Percentiles rank a stretch among this genome's conserved stretches.
These are phyloP conservation scores for Argyra leucocephala DNA, from an alignment of 2,888 invertebrate genomes.

Conservation along the genomic window DNA sequence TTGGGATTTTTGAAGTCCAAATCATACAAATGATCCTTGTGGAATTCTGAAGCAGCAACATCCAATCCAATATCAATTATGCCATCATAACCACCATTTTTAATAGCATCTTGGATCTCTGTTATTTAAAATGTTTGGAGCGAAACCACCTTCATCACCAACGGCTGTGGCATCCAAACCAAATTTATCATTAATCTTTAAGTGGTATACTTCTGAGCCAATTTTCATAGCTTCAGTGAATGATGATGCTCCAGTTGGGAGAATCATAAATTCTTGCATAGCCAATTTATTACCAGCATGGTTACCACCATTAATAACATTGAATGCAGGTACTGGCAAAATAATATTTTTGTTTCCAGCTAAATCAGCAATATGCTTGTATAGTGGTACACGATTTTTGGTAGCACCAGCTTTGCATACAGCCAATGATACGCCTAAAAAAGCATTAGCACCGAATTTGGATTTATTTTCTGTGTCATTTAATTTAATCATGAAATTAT, in stretches of 20 bases:
- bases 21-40: constrained; percentile 74
- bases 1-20: constrained; percentile 95
- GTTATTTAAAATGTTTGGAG: constrained; percentile 94
- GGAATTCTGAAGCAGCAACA: constrained; percentile 97
- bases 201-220: constrained; percentile 93
- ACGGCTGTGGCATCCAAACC: constrained; percentile 96
- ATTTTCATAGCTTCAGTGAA: constrained; percentile 98
- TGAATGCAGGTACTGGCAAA: constrained; percentile 94
- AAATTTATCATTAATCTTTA: constrained; percentile 88
- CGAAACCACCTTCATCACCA: constrained; percentile 99
- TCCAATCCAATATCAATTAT: constrained; percentile 98
- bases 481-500: constrained; percentile 42
- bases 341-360: constrained; percentile 84
- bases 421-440: constrained; percentile 93
- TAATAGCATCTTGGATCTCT: constrained; percentile 87
- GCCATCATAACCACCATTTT: constrained; percentile 92
- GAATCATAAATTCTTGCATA: constrained; percentile 96
- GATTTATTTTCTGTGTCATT: constrained; percentile 98
- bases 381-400: constrained; percentile 80
- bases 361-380: constrained; percentile 90
- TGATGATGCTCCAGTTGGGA: constrained; percentile 81
- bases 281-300: constrained; percentile 97
- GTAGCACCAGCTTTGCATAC: constrained; percentile 97
- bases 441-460: constrained; percentile 93
- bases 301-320: constrained; percentile 97